phyloP scores from a whole-genome alignment of 2,113 vertebrate species.

The Hemiprocne comata region DNA sequence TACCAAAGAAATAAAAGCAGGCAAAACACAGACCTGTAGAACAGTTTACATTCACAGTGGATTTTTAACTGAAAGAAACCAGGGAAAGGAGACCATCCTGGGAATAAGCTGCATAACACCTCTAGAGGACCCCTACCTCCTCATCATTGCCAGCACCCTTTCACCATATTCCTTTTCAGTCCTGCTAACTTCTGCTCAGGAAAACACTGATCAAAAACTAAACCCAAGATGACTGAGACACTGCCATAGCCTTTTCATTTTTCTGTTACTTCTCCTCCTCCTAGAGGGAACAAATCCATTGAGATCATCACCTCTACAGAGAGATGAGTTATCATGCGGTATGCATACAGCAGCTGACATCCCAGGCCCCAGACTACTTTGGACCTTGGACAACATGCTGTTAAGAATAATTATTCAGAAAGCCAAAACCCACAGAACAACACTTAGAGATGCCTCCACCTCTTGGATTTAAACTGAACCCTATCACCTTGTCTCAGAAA shows the following conservation, averaged over 20 bases:
- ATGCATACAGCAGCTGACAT: neutral
- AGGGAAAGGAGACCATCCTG: neutral
- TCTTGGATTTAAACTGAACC: neutral
- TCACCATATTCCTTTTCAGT: neutral
- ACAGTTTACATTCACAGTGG: neutral
- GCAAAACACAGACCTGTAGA: neutral
- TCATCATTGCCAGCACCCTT: neutral
- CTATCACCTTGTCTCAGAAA: neutral
- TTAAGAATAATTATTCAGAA: neutral
- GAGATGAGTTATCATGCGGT: rapidly evolving
- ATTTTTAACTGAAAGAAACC: neutral
- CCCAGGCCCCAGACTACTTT: neutral
- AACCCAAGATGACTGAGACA: neutral
- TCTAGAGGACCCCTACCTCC: neutral
- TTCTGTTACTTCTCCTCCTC: neutral
- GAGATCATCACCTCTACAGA: neutral
- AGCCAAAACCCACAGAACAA: neutral
- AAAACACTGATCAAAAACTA: neutral
- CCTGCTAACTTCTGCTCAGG: neutral
- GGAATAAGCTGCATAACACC: neutral
- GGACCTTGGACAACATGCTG: rapidly evolving
- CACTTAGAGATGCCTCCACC: neutral
- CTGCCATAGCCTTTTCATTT: neutral
- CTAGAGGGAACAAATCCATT: neutral
- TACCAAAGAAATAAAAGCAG: neutral